Conservation (phyloP, 2,888 invertebrate genomes). For the Craniophora ligustri region DNA sequence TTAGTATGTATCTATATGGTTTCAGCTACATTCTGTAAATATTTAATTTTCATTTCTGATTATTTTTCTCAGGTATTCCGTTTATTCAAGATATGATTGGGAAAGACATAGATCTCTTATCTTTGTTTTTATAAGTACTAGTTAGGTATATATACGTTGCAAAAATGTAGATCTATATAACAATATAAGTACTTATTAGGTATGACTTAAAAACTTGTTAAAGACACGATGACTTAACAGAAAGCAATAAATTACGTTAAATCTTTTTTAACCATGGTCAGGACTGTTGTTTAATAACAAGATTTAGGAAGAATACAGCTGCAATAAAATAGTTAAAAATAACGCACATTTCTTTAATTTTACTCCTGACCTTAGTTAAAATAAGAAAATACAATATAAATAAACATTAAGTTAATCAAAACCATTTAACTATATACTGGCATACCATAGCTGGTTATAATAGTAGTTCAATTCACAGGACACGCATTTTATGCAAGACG, state of each 20-base stretch:
- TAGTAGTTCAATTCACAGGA: constrained; percentile 59
- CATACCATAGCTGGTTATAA: constrained; percentile 46
- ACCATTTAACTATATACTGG: constrained; percentile 25
- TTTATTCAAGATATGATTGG: constrained; percentile 82
- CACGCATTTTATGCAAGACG: constrained; percentile 55
- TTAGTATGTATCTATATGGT: constrained; percentile 68
- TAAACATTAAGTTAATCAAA: constrained; percentile 39
- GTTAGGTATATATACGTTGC: constrained; percentile 48
- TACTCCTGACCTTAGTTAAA: constrained; percentile 38
- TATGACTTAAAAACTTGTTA: constrained; percentile 42
- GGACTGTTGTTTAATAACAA: constrained; percentile 19
- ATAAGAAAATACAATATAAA: constrained; percentile 34
- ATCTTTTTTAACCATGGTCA: constrained; percentile 38
- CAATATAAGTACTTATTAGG: constrained; percentile 46
- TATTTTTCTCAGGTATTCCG: constrained; percentile 83
- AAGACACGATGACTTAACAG: constrained; percentile 47
- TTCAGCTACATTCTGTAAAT: constrained; percentile 78
- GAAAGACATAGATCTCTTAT: constrained; percentile 42
- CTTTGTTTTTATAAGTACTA: constrained; percentile 40
- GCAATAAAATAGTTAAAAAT: constrained; percentile 32
- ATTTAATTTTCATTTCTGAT: constrained; percentile 69
- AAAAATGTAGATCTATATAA: constrained; percentile 55
- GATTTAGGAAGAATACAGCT: constrained; percentile 39
- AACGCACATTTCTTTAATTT: constrained; percentile 38
- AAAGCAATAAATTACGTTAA: constrained; percentile 46